Base-by-base conservation (phyloP, 2,888 invertebrate genomes). In the Ceraclea dissimilis region DNA sequence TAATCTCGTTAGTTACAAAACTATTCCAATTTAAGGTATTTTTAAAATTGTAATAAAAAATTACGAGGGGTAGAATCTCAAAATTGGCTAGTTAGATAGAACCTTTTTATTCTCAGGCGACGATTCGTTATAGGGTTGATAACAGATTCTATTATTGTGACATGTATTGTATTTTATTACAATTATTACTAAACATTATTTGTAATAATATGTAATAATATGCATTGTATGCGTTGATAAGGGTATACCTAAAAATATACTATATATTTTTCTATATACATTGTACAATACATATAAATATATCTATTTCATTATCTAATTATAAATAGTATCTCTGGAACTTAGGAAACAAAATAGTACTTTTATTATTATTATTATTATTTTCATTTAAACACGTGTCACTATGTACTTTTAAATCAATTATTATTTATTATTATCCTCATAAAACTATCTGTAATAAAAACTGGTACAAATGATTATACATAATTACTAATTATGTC, bases 251-350 rank as follows among this genome's bases (percentile, higher is more conserved):
- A 74, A 71, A 68, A 71, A 72, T 70, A 71, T 68, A 67, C 70
- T 68, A 68, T 68, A 68, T 71, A 39, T 8, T 39, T 13, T 69
- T 68, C 70, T 76, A 75, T 75, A 70, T 73, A 74, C 71, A 74
- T 59, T 67, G 2, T 18, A 39, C 13, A 8, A 13, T 49, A 49
- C 46, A 67, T 76, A 79, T 73, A 79, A 79, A 80, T 80, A 81
- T 80, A 73, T 79, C 79, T 79, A 76, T 79, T 73, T 70, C 76
- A 75, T 72, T 78, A 76, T 70, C 75, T 75, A 79, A 77, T 79
- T 76, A 79, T 81, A 80, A 79, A 78, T 80, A 80, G 76, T 79
- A 71, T 73, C 76, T 78, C 76, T 78, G 74, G 75, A 78, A 76
- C 78, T 79, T 79, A 79, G 75, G 75, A 79, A 78, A 77, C 72